Percentiles rank a stretch among this genome's conserved stretches.
These are phyloP conservation scores for Entomobrya proxima DNA, from an alignment of 2,888 invertebrate species.

Conservation along the genomic window DNA sequence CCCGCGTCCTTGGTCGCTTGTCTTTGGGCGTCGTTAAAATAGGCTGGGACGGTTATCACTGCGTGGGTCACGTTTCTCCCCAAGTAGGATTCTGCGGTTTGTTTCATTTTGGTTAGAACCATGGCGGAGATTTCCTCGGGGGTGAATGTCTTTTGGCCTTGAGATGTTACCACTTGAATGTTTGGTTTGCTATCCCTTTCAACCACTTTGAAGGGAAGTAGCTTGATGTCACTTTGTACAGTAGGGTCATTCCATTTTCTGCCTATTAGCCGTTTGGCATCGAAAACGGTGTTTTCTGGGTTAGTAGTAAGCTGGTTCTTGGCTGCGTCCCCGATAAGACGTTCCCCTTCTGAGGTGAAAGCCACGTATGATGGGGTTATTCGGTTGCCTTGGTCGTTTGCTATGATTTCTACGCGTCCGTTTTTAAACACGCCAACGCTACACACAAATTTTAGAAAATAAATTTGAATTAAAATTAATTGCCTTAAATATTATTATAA, in stretches of 20 bases:
- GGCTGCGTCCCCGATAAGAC: conserved; percentile 98
- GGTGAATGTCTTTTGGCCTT: conserved; percentile 93
- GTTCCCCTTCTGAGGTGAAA: conserved; percentile 95
- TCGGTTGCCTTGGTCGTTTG: conserved; percentile 99
- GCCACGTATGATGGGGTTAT: conserved; percentile 99
- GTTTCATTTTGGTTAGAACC: conserved; percentile 93
- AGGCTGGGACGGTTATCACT: conserved; percentile 97
- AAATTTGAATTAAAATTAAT: background rate
- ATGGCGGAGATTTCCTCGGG: conserved; percentile 99
- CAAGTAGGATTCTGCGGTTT: too few relatives aligned
- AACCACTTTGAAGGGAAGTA: conserved; percentile 97
- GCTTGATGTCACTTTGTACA: conserved; percentile 96
- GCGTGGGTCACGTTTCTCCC: conserved; percentile 82
- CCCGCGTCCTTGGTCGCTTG: conserved; percentile 99
- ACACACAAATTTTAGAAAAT: conserved; percentile 76
- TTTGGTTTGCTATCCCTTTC: conserved; percentile 97
- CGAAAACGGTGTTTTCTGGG: conserved; percentile 99
- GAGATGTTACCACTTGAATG: conserved; percentile 85
- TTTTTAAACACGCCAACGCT: conserved; percentile 98
- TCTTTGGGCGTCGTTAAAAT: conserved; percentile 99
- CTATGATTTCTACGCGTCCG: conserved; percentile 98
- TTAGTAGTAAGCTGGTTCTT: conserved; percentile 99
- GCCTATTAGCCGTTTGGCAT: conserved; percentile 98
- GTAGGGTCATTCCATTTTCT: conserved; percentile 93
- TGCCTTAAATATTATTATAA: too few relatives aligned